Base-by-base conservation (phyloP, 2,888 invertebrate species). In the Cremastinae sp. region DNA sequence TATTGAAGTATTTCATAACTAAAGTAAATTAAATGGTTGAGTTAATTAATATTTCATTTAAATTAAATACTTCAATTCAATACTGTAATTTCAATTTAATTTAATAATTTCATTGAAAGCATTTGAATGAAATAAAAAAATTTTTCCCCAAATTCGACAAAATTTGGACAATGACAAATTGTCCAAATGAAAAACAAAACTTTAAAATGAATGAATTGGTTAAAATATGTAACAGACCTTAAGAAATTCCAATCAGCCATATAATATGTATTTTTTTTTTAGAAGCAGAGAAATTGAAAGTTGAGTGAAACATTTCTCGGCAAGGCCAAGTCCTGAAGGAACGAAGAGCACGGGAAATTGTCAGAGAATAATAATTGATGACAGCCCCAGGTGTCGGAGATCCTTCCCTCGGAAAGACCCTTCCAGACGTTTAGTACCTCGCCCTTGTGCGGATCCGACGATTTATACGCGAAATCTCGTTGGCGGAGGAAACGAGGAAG, bases 321-420 rank as follows among this genome's bases (percentile, higher is more conserved):
- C 22, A n/a, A 22, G 49, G 16, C 49, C 61, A 38, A 53, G 36
- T 28, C 22, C 18, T 12, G 38, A 12, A 28, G 56, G 74, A 10
- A 59, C 47, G 51, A 45, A n/a, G n/a, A 22, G 49, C 59, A 18
- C 14, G 43, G 49, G 58, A 74, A 72, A 72, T 72, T 72, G 64
- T 71, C 65, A 45, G 72, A 56, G 61, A 75, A 77, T 79, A 45
- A 66, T 78, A 78, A 79, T 79, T 74, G 61, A 79, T 78, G 62
- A 70, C 49, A 43, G 64, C 69, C 65, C 66, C 65, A 69, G 61
- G 54, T 70, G 75, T 78, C 71, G 66, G 41, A 41, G 61, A 43
- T 66, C 53, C 54, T 69, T 69, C 64, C 65, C 64, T 54, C 59
- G 34, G 18, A 45, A 16, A 14, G 22, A 22, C 10, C 28, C 34